Percentiles rank a stretch among this genome's conserved stretches.
Conservation (phyloP, 1,140 invertebrate genomes). For the Lysiphlebus fabarum region DNA sequence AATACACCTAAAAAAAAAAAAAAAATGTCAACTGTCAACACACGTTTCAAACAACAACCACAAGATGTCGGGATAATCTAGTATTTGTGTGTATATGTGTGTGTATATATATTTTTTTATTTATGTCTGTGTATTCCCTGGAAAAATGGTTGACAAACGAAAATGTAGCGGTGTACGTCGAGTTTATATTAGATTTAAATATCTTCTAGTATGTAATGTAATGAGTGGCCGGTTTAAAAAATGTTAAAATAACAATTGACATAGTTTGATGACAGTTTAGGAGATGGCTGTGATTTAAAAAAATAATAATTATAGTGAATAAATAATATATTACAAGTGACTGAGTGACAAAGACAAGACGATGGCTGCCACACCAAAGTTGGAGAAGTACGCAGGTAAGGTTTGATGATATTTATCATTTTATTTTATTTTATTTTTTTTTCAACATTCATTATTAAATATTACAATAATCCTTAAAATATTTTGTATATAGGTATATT, state of each 20-base stretch:
- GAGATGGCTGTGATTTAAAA: neutral
- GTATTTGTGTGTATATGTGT: no score
- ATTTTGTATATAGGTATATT: no score
- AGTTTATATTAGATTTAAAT: slow-evolving; percentile 51
- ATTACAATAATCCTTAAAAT: no score
- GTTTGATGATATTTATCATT: no score
- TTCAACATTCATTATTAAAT: no score
- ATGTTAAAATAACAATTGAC: slow-evolving; percentile 44
- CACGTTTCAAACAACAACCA: no score
- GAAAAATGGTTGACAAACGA: slow-evolving; percentile 52
- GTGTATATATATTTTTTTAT: no score
- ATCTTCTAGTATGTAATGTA: slow-evolving; percentile 42
- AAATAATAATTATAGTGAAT: no score
- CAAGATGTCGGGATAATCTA: no score
- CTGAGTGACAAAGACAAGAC: slow-evolving; percentile 21
- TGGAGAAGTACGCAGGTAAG: slow-evolving; percentile 51
- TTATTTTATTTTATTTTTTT: no score
- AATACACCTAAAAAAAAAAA: no score
- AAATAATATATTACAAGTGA: slow-evolving; percentile 8
- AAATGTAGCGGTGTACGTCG: slow-evolving; percentile 52
- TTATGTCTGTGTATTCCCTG: slow-evolving; percentile 27
- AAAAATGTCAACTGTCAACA: no score
- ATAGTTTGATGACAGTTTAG: neutral
- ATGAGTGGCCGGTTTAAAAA: slow-evolving; percentile 38
- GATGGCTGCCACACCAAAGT: slow-evolving; percentile 51